phyloP scores from a whole-genome alignment of 2,888 invertebrate genomes.

The Serripes groenlandicus region DNA sequence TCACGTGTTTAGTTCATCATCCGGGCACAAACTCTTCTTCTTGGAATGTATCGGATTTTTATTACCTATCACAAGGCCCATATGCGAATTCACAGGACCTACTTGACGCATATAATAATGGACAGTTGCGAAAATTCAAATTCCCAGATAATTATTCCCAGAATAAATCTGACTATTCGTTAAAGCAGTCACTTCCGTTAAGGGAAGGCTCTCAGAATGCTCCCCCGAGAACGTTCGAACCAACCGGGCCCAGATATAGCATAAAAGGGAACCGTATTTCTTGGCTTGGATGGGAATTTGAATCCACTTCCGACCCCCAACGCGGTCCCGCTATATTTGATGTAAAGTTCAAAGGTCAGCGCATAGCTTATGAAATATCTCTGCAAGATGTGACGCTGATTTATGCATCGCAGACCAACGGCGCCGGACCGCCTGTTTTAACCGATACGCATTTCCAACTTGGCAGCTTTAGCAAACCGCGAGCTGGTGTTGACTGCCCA shows the following conservation, averaged over 20 bases:
- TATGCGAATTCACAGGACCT: constrained; percentile 54
- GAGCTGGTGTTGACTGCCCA: constrained; percentile 74
- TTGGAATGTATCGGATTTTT: constrained; percentile 68
- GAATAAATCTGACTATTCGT: constrained; percentile 32
- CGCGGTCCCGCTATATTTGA: constrained; percentile 68
- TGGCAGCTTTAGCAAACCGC: constrained; percentile 62
- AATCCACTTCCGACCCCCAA: constrained; percentile 64
- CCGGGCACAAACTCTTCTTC: constrained; percentile 40
- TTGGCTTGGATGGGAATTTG: constrained; percentile 78
- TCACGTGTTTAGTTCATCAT: constrained; percentile 65
- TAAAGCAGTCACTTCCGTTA: constrained; percentile 46
- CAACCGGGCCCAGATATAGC: constrained; percentile 70
- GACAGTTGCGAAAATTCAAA: constrained; percentile 58
- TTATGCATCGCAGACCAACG: constrained; percentile 70
- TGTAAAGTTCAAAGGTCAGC: constrained; percentile 68
- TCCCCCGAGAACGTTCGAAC: constrained; percentile 70
- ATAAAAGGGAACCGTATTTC: constrained; percentile 66
- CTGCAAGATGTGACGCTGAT: constrained; percentile 71
- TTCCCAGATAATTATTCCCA: constrained; percentile 50
- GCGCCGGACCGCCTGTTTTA: constrained; percentile 66
- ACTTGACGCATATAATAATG: constrained; percentile 46
- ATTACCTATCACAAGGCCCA: constrained; percentile 69
- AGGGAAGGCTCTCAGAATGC: constrained; percentile 57
- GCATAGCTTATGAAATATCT: constrained; percentile 76
- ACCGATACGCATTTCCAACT: constrained; percentile 66